Conservation (phyloP, 2,888 invertebrate species). For the Chromoteleia sp. region DNA sequence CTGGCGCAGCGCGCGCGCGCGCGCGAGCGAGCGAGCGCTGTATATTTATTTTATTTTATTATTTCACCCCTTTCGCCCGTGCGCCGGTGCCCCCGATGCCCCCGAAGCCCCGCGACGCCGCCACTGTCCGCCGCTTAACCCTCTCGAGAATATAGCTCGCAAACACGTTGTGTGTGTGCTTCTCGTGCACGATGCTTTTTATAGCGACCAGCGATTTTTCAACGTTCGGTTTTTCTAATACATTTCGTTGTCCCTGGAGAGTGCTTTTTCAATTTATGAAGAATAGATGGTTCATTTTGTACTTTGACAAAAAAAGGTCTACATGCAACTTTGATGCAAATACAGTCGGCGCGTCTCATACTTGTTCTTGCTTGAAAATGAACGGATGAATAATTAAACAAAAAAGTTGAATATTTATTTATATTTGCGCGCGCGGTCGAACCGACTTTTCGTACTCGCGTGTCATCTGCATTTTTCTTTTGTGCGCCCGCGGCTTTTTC, state of each 20-base stretch:
- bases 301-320: slow-evolving; percentile 65
- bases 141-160: slow-evolving; percentile 63
- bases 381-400: slow-evolving; percentile 63
- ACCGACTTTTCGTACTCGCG: slow-evolving; percentile 38
- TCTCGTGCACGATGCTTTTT: slow-evolving; percentile 58
- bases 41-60: slow-evolving; percentile 73
- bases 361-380: slow-evolving; percentile 55
- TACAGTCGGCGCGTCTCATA: slow-evolving; percentile 54
- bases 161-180: slow-evolving; percentile 48
- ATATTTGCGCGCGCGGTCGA: slow-evolving; percentile 39
- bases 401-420: slow-evolving; percentile 47
- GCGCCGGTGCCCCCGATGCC: slow-evolving; percentile 13
- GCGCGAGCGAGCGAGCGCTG: slow-evolving; percentile 39
- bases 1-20: slow-evolving; percentile 33
- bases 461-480: slow-evolving; percentile 40
- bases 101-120: slow-evolving; percentile 21
- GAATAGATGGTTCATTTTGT: slow-evolving; percentile 68
- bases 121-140: slow-evolving; percentile 62
- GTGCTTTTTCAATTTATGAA: slow-evolving; percentile 69
- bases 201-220: slow-evolving; percentile 69
- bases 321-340: slow-evolving; percentile 63
- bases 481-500: slow-evolving; percentile 19
- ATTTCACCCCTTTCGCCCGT: slow-evolving; percentile 66
- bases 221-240: slow-evolving; percentile 70
- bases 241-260: slow-evolving; percentile 67